Evolutionary conservation across 2,888 invertebrate genomes (phyloP), one percentile per base, ranked within the genome.

Genomic region (Monopis laevigella): DNA sequence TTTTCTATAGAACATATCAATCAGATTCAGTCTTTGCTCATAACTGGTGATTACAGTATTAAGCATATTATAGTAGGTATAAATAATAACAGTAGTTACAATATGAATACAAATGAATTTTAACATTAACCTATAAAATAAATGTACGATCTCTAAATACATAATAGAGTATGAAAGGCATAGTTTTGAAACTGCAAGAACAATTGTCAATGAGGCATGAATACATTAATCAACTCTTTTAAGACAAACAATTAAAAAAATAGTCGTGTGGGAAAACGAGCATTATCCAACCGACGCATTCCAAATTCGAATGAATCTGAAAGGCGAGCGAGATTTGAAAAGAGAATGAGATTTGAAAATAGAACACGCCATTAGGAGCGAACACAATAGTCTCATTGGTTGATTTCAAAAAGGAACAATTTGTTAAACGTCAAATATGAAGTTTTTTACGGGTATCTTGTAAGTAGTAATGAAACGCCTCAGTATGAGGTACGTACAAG

Each of bases 401-500:
- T 66, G 77, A 80, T 80, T 77, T 80, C 68, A 80, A 80, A 80
- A 80, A 77, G 77, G 77, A 78, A 78, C 78, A 77, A 80, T 80
- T 80, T 80, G 80, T 80, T 80, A 78, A 75, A 78, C 78, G 80
- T 78, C 80, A 78, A 77, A 78, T 77, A 75, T 77, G 73, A 77
- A 72, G 65, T 75, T 78, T 69, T 77, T 70, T 72, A n/a, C n/a
- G n/a, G n/a, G n/a, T n/a, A 75, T 73, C 70, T 62, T 64, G 66
- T n/a, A n/a, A n/a, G n/a, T 62, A 70, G 73, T 73, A 75, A 75
- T 74, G 75, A 70, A 74, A 72, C 65, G 62, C 55, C 65, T 57
- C 70, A 62, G 72, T 72, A 61, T 70, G 74, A 68, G 41, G 41
- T 17, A 36, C 19, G 36, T 17, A 36, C 16, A 11, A 16, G 11